A percentile compares a stretch with the other conserved stretches of the same genome.
These are phyloP conservation scores for Dynastes hyllus DNA, from an alignment of 2,888 invertebrate genomes.

Conservation along the genomic window DNA sequence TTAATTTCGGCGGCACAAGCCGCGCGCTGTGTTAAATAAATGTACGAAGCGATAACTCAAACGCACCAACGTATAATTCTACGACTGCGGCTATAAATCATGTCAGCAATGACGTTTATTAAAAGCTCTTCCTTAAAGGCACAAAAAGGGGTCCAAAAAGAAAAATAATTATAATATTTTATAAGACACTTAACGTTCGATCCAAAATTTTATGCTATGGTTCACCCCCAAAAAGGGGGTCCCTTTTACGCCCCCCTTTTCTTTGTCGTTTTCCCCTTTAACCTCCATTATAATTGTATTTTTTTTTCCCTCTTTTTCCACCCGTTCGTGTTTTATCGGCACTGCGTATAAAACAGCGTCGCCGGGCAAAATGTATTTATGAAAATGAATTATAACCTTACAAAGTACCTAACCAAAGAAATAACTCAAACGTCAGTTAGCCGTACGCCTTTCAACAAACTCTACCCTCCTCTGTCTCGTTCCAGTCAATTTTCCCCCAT, in stretches of 20 bases:
- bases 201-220: slow-evolving; percentile 15
- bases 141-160: background rate
- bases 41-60: slow-evolving; percentile 2
- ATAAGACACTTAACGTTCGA: slow-evolving; percentile 19
- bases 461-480: slow-evolving; percentile 1
- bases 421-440: slow-evolving; percentile 47
- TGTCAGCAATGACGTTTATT: slow-evolving; percentile 2
- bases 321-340: slow-evolving; percentile 40
- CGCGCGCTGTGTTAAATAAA: background rate
- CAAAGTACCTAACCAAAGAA: slow-evolving; percentile 46
- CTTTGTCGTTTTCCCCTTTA: background rate
- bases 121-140: background rate
- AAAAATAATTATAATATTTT: slow-evolving; percentile 25
- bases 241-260: no score
- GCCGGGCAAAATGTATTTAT: slow-evolving; percentile 43
- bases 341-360: slow-evolving; percentile 35
- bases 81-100: slow-evolving; percentile 6
- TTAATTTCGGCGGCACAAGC: no score
- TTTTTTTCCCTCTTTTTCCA: slow-evolving; percentile 44
- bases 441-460: slow-evolving; percentile 19
- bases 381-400: slow-evolving; percentile 46
- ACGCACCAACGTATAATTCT: background rate
- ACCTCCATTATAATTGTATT: background rate
- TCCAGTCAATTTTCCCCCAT: no score
- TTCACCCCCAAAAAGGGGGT: no score